These are phyloP conservation scores for Atlantisia rogersi DNA, from an alignment of 2,113 vertebrate species.

Conservation along the genomic window DNA sequence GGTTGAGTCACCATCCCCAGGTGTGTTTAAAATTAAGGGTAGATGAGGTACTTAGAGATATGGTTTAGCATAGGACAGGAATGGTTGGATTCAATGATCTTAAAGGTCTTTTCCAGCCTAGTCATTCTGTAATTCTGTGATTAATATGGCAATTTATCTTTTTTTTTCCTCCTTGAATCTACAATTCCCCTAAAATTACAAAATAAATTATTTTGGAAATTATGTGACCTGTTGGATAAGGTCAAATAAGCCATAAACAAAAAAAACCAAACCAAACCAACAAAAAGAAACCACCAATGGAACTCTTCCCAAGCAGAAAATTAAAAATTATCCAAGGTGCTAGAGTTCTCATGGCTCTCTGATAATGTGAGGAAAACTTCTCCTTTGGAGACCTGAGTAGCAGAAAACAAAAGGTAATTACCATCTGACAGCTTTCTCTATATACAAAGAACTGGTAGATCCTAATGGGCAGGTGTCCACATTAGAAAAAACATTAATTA, in stretches of 20 bases:
- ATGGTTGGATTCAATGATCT: too few species aligned
- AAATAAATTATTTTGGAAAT: constrained; percentile 23
- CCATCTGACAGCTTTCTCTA: background rate
- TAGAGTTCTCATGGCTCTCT: background rate
- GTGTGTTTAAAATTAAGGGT: too few species aligned
- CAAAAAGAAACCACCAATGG: background rate
- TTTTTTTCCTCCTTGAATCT: background rate
- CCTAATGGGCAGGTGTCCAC: constrained; percentile 56
- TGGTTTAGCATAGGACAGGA: too few species aligned
- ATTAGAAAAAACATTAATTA: constrained; percentile 61
- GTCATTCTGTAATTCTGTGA: too few species aligned
- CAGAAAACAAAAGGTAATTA: constrained; percentile 38
- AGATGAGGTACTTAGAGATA: too few species aligned
- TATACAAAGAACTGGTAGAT: background rate
- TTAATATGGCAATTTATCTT: too few species aligned
- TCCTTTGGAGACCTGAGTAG: background rate
- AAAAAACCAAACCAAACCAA: background rate
- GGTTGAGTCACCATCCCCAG: too few species aligned
- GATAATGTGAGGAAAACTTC: background rate
- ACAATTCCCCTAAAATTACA: background rate
- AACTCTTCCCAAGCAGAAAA: background rate
- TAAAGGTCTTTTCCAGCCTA: too few species aligned
- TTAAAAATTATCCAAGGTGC: background rate
- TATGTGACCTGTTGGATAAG: constrained; percentile 9
- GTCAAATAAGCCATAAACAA: background rate